Percentiles rank a stretch among this genome's conserved stretches.
phyloP scores from a whole-genome alignment of 2,888 invertebrate genomes.

The Amblyjoppa proteus region DNA sequence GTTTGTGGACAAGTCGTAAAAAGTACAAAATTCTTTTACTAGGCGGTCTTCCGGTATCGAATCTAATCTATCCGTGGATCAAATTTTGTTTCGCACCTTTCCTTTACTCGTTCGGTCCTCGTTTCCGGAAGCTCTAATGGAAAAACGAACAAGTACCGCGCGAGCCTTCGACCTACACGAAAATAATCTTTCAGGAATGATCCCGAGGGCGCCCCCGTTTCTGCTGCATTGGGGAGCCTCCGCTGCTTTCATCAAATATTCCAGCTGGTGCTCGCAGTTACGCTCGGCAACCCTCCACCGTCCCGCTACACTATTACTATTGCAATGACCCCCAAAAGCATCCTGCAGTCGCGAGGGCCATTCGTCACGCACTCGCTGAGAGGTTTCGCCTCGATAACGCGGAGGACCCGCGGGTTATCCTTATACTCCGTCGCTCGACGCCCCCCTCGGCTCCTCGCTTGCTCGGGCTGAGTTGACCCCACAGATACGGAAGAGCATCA shows the following conservation, averaged over 20 bases:
- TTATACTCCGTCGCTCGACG: constrained; percentile 40
- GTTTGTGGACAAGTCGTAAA: too few relatives aligned
- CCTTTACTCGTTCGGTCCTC: constrained; percentile 45
- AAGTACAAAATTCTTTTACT: too few relatives aligned
- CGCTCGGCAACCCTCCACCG: constrained; percentile 51
- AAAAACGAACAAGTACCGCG: constrained; percentile 51
- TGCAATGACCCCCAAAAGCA: constrained; percentile 74
- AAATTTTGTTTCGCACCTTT: too few relatives aligned
- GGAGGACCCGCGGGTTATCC: constrained; percentile 61
- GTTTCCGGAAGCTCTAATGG: constrained; percentile 15
- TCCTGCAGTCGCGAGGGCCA: constrained; percentile 79
- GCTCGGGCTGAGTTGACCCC: constrained; percentile 15
- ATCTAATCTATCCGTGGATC: too few relatives aligned
- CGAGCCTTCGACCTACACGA: constrained; percentile 40
- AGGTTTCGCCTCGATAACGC: constrained; percentile 83
- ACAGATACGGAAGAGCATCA: constrained; percentile 32
- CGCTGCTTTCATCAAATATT: constrained; percentile 79
- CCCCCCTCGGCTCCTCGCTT: background rate
- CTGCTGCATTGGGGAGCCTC: constrained; percentile 58
- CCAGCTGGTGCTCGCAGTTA: constrained; percentile 69
- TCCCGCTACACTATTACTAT: constrained; percentile 41
- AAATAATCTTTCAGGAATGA: constrained; percentile 44
- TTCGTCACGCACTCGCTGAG: constrained; percentile 84
- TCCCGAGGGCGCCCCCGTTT: constrained; percentile 10
- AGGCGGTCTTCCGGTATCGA: too few relatives aligned